phyloP scores from a whole-genome alignment of 2,113 vertebrate genomes.

The Mola mola region DNA sequence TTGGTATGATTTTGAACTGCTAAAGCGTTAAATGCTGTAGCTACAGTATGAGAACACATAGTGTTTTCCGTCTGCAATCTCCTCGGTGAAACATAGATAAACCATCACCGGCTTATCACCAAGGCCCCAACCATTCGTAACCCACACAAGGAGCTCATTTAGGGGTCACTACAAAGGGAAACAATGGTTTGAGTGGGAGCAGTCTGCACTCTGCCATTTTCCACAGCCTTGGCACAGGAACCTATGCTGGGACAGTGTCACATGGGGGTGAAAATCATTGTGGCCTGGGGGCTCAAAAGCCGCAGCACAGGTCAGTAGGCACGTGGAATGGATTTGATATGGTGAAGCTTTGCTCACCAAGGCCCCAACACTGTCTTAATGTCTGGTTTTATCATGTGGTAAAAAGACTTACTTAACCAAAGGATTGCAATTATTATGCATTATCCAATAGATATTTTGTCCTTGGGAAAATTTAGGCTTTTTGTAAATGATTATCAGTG shows the following conservation, averaged over 20 bases:
- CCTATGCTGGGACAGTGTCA: slow-evolving; percentile 33
- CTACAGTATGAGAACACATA: too few species aligned
- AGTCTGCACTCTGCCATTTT: slow-evolving; percentile 52
- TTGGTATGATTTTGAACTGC: background rate
- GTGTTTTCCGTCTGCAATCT: too few species aligned
- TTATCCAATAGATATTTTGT: too few species aligned
- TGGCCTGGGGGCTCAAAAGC: slow-evolving; percentile 31
- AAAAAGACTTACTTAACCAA: slow-evolving; percentile 5
- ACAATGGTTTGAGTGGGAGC: slow-evolving; percentile 70
- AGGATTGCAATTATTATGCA: too few species aligned
- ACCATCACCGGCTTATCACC: slow-evolving; percentile 37
- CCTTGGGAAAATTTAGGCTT: too few species aligned
- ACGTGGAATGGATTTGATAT: slow-evolving; percentile 25
- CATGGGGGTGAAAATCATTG: slow-evolving; percentile 30
- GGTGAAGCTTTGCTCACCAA: slow-evolving; percentile 32
- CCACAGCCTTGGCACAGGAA: slow-evolving; percentile 60
- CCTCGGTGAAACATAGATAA: too few species aligned
- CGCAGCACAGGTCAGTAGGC: slow-evolving; percentile 58
- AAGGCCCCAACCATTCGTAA: slow-evolving; percentile 44
- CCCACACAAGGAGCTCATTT: slow-evolving; percentile 59
- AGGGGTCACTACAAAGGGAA: slow-evolving; percentile 64
- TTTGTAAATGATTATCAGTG: too few species aligned
- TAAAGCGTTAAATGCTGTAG: background rate
- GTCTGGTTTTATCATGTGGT: slow-evolving; percentile 39
- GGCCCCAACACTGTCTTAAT: slow-evolving; percentile 5